phyloP scores from a whole-genome alignment of 2,113 vertebrate genomes.

The Electrona antarctica region DNA sequence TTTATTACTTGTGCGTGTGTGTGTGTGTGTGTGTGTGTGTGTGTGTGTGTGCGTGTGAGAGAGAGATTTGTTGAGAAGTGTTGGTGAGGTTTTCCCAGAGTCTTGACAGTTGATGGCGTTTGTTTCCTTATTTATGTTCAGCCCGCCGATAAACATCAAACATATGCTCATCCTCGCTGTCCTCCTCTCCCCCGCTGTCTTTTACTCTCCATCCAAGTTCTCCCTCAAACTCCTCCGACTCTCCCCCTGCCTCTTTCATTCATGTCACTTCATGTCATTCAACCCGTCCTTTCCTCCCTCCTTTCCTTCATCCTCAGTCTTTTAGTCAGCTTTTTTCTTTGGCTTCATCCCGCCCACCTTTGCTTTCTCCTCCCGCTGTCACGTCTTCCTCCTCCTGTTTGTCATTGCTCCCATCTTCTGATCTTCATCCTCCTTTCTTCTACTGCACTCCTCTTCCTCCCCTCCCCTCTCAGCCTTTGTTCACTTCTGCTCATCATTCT shows the following conservation, averaged over 20 bases:
- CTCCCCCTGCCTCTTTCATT: no score
- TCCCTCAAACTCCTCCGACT: neutral
- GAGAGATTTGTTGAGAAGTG: neutral
- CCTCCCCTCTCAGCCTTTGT: neutral
- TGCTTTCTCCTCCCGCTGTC: no score
- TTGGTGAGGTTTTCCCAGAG: neutral
- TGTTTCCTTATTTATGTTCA: slow-evolving; percentile 22
- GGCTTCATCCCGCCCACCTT: no score
- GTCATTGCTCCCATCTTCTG: neutral
- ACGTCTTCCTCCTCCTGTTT: neutral
- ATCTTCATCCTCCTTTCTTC: neutral
- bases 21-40: neutral
- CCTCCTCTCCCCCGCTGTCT: neutral
- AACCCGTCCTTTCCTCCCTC: no score
- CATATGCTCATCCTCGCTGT: neutral
- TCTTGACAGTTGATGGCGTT: slow-evolving; percentile 11
- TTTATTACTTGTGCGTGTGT: neutral
- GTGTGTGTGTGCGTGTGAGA: slow-evolving; percentile 12
- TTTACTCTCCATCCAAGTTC: neutral
- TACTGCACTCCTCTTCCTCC: neutral
- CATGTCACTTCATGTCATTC: no score
- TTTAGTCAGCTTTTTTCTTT: no score
- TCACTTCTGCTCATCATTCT: neutral
- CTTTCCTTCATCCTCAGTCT: no score
- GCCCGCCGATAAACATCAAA: neutral